Percentiles rank a stretch among this genome's conserved stretches.
Conservation (phyloP, 2,888 invertebrate species). For the Mellilla xanthometata region DNA sequence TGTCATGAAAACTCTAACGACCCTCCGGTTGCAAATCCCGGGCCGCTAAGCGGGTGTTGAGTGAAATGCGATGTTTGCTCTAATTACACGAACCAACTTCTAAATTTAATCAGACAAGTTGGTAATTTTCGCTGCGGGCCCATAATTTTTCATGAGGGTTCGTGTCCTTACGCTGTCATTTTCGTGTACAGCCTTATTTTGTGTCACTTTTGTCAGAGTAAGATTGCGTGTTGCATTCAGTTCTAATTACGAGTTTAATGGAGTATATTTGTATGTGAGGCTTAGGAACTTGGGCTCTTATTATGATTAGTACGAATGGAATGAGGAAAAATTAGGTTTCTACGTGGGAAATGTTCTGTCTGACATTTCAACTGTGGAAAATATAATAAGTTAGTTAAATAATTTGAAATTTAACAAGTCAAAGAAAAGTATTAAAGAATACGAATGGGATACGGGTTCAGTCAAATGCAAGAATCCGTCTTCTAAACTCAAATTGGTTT, state of each 20-base stretch:
- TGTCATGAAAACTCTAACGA: constrained; percentile 32
- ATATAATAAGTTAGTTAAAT: no score
- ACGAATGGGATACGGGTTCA: no score
- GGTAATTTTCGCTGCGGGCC: constrained; percentile 63
- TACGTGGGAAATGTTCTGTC: neutral
- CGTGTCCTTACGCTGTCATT: constrained; percentile 30
- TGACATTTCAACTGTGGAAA: no score
- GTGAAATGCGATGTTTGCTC: constrained; percentile 77
- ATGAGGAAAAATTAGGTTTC: constrained; percentile 2
- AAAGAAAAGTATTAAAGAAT: no score
- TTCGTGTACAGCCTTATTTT: constrained; percentile 24
- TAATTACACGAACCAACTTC: constrained; percentile 76
- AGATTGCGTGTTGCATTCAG: constrained; percentile 30
- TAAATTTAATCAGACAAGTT: constrained; percentile 81
- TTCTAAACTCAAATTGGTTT: no score
- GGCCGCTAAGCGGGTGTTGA: constrained; percentile 60
- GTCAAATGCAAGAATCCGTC: no score
- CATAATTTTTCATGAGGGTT: constrained; percentile 72
- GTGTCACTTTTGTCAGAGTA: constrained; percentile 24
- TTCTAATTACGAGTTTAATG: constrained; percentile 30
- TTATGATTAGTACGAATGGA: no score
- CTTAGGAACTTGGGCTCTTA: constrained; percentile 6
- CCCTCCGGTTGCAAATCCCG: constrained; percentile 42
- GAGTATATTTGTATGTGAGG: constrained; percentile 21
- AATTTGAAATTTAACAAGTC: no score